These are phyloP conservation scores for Lucinisca nassula DNA, from an alignment of 2,888 invertebrate genomes.

Conservation along the genomic window DNA sequence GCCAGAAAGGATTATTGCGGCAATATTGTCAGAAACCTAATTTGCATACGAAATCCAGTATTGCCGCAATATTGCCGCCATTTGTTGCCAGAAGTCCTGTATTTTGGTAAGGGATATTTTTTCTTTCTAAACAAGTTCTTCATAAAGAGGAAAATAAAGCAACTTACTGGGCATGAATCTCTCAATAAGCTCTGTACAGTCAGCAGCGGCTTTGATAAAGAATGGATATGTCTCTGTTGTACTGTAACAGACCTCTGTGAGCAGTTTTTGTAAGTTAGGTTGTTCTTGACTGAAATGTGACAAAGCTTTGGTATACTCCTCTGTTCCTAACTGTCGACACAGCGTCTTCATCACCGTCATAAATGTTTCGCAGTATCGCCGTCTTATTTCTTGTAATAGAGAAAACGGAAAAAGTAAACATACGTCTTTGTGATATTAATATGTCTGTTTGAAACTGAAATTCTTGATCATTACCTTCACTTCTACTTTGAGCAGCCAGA, in stretches of 20 bases:
- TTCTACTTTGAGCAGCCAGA: no score
- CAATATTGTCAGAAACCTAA: no score
- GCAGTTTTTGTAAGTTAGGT: conserved; percentile 61
- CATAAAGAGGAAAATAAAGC: no score
- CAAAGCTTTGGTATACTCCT: conserved; percentile 54
- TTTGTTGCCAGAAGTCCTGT: no score
- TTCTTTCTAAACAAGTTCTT: no score
- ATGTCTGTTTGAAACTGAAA: no score
- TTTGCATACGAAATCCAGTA: no score
- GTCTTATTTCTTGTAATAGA: conserved; percentile 37
- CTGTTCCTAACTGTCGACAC: conserved; percentile 41
- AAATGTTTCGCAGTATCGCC: conserved; percentile 38
- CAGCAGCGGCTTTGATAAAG: conserved; percentile 57
- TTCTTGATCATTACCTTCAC: no score
- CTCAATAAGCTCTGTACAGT: conserved; percentile 60
- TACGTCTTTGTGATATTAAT: neutral
- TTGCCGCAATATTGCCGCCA: no score
- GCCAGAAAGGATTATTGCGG: no score
- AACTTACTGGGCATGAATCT: conserved; percentile 57
- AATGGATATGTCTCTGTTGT: conserved; percentile 58
- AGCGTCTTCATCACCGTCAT: conserved; percentile 58
- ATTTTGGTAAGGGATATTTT: no score
- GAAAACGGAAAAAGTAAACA: no score
- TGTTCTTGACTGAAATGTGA: conserved; percentile 61
- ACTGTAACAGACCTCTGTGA: conserved; percentile 42